phyloP scores from a whole-genome alignment of 2,888 invertebrate genomes.

The Caenorhabditis becei region DNA sequence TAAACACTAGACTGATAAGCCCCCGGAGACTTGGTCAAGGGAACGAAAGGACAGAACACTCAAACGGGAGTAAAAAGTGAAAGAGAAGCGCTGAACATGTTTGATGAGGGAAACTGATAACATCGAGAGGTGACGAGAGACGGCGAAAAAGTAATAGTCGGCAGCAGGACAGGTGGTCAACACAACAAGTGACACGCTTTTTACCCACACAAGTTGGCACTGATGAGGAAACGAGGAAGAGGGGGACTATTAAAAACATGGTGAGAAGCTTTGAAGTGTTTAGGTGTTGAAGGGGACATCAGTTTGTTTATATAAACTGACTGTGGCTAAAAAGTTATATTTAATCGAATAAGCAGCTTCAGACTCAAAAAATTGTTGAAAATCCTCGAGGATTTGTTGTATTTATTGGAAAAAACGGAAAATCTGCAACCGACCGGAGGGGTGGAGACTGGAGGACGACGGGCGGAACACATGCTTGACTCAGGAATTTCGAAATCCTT shows the following conservation, averaged over 20 bases:
- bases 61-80: not conserved
- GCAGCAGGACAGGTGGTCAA: conserved; percentile 40
- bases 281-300: too few species aligned
- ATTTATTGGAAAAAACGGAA: not conserved
- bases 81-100: conserved; percentile 28
- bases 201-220: conserved; percentile 14
- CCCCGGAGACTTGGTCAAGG: not conserved
- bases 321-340: too few species aligned
- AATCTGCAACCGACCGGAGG: not conserved
- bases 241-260: not conserved
- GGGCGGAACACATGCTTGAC: not conserved
- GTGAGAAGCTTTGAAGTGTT: not conserved
- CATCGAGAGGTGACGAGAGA: conserved; percentile 40
- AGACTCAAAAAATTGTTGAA: not conserved
- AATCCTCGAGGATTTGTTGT: not conserved
- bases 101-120: conserved; percentile 50
- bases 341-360: too few species aligned
- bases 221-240: not conserved
- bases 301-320: too few species aligned
- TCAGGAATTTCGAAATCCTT: conserved; percentile 1
- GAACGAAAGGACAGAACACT: not conserved
- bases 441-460: not conserved
- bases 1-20: conserved; percentile 5
- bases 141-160: conserved; percentile 36
- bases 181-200: conserved; percentile 39